These are phyloP conservation scores for Phragmatobia fuliginosa DNA, from an alignment of 2,888 invertebrate species.

Conservation along the genomic window DNA sequence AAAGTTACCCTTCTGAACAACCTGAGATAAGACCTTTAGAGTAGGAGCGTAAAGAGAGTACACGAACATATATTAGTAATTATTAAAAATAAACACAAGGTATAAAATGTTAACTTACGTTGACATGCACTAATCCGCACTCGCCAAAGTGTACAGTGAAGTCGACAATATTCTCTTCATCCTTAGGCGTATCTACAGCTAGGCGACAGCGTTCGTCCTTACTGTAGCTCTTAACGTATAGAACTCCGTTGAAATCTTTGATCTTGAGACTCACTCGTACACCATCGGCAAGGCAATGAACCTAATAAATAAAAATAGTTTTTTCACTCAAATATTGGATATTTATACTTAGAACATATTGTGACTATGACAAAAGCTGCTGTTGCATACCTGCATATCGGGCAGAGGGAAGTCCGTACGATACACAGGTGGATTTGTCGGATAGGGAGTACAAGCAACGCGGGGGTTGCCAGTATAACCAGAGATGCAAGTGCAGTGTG, in stretches of 20 bases:
- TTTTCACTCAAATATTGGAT: background rate
- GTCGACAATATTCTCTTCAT: constrained; percentile 90
- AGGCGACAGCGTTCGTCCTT: constrained; percentile 96
- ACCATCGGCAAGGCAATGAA: constrained; percentile 96
- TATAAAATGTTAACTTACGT: constrained; percentile 86
- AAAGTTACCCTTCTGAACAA: too few relatives aligned
- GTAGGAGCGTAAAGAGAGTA: too few relatives aligned
- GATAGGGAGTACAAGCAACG: constrained; percentile 88
- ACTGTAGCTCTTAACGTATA: constrained; percentile 97
- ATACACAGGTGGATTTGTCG: constrained; percentile 72
- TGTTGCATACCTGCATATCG: constrained; percentile 88
- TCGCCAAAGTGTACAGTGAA: constrained; percentile 96
- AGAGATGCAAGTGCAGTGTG: constrained; percentile 91
- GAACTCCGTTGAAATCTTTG: constrained; percentile 94
- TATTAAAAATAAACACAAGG: background rate
- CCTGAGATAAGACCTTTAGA: too few relatives aligned
- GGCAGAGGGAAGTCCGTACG: constrained; percentile 94
- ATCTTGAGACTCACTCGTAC: constrained; percentile 94
- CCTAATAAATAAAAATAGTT: constrained; percentile 68
- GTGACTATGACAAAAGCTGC: background rate
- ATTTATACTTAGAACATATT: background rate
- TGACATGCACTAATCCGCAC: constrained; percentile 96
- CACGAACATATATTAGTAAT: background rate
- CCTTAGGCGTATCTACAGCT: constrained; percentile 91
- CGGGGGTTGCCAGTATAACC: constrained; percentile 93